Base-by-base conservation (phyloP, 2,113 vertebrate species). In the Sebastes schlegelii region DNA sequence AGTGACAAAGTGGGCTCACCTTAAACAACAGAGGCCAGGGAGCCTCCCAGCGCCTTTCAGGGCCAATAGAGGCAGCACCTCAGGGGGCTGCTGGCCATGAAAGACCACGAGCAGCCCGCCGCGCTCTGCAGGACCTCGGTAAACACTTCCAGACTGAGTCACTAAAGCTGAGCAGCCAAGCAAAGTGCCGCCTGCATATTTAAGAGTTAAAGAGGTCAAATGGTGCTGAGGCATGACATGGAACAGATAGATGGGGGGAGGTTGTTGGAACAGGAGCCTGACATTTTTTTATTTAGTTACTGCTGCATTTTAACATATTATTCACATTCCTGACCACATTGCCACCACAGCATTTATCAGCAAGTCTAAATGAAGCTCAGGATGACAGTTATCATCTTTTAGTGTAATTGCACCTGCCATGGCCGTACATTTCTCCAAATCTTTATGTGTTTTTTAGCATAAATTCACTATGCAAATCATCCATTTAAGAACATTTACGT, bases 141-240 rank as follows among this genome's bases (percentile, higher is more conserved):
- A 95, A 97, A 96, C 89, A 92, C 95, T 94, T 93, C 94, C 95
- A 95, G 82, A 92, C 94, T 94, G 94, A 95, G 95, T 93, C 94
- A 96, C 94, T 92, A 70, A 94, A 94, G 95, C 94, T 91, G 91
- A 92, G 90, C 92, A 90, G 93, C 90, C 86, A 88, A 91, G 93
- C 96, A 95, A 96, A 95, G 95, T 95, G 81, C 88, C 86, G 92
- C 85, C 85, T 93, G 96, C 95, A 97, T 96, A 96, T 96, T 96
- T 95, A 96, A 93, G 83, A 84, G 91, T 93, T 83, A 94, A 88
- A 89, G 71, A 77, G 89, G 86, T 92, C 94, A 94, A 86, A 69
- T 51, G 79, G 62, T 82, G 84, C 76, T 42, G 88, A 78, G 80
- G 76, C 83, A 77, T 91, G 85, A 87, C 91, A 89, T 68, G 75